Percentiles rank a stretch among this genome's conserved stretches.
Conservation (phyloP, 2,888 invertebrate genomes). For the Reticulitermes lucifugus region DNA sequence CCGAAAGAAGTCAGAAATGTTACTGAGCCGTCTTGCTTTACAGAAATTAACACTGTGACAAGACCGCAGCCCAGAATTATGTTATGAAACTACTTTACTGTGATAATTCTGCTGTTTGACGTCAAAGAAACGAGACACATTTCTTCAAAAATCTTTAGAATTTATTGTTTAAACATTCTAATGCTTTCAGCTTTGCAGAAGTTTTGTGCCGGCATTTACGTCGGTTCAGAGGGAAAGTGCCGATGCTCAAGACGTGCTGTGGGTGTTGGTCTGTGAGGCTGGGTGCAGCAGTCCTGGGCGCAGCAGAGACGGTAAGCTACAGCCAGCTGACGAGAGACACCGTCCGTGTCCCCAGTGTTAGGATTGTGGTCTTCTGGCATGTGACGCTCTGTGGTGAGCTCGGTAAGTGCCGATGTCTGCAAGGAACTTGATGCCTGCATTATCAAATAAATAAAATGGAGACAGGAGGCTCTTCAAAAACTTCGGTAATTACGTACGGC, state of each 20-base stretch:
- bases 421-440: not conserved
- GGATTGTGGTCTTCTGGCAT: not conserved
- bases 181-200: not conserved
- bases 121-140: too few species aligned
- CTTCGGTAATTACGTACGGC: too few species aligned
- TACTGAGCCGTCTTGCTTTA: too few species aligned
- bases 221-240: not conserved
- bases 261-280: not conserved
- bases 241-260: not conserved
- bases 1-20: too few species aligned
- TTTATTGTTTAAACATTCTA: too few species aligned
- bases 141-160: too few species aligned
- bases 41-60: too few species aligned
- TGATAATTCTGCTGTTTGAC: too few species aligned
- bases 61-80: too few species aligned
- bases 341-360: not conserved
- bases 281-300: not conserved
- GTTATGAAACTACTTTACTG: too few species aligned
- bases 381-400: not conserved
- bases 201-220: not conserved
- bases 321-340: not conserved
- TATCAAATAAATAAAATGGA: too few species aligned
- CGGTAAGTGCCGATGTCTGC: not conserved
- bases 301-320: not conserved
- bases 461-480: too few species aligned